Evolutionary conservation across 2,797 vertebrate genomes (phyloP), one percentile per base, ranked within the genome.

Genomic region (Acrossocheilus wenchowensis): DNA sequence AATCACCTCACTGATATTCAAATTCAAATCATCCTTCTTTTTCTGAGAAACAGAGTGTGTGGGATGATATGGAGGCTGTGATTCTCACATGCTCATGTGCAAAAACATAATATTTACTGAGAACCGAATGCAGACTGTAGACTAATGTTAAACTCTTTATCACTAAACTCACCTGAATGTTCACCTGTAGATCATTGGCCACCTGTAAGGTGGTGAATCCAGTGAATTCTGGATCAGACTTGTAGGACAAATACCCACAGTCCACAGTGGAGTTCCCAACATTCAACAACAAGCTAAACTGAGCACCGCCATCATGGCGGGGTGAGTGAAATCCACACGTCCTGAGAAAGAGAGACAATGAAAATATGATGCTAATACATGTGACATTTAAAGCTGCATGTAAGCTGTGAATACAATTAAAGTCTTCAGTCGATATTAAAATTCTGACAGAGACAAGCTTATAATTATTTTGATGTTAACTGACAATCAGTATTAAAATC

Each of bases 161-260:
- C 10, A 17, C 17, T 66, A 21, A 74, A 34, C n/a, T 73, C 41
- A 96, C 96, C 91, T 93, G 14, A 82, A 96, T 91, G 45, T 77
- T 91, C 86, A 96, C 52, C 1, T 0, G 69, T 0, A 94, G 17
- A 3, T 75, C 2, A 0, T 79, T 23, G 9, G 80, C 89, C 1
- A 4, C 74, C 1, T 0, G 86, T 0, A 52, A 85, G 17, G 64
- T 9, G 2, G 91, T 90, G 90, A 97, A 99, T 81, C 88, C 92
- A 62, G 86, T 95, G 87, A 99, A 98, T 48, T 91, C 85, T 1
- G 98, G 98, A 78, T 99, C 95, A 6, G 96, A 94, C 0, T 94
- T 90, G 90, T 96, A 97, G 30, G 86, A 92, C 7, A 99, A 75
- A 7, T 81, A 86, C 9, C 41, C 57, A 92, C 97, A 98, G 0